These are phyloP conservation scores for Darevskia mixta DNA, from an alignment of 2,797 vertebrate species.

Conservation along the genomic window DNA sequence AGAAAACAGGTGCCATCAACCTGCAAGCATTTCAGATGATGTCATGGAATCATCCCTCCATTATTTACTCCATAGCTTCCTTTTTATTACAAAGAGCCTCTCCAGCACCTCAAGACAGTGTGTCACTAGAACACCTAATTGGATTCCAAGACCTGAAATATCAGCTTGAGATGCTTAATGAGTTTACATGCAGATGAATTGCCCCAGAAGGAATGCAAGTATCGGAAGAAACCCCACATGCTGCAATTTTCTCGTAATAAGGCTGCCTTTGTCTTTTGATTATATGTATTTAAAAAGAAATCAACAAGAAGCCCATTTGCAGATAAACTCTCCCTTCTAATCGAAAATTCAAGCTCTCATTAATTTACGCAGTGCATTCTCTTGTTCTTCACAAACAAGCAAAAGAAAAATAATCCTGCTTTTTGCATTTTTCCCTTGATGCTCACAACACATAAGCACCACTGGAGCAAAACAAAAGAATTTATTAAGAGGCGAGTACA, in stretches of 20 bases:
- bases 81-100: conserved; percentile 53
- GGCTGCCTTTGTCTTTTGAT: conserved; percentile 50
- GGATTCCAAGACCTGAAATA: conserved; percentile 63
- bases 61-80: conserved; percentile 39
- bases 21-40: conserved; percentile 16
- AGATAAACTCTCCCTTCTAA: conserved; percentile 52
- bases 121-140: conserved; percentile 64
- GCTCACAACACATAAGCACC: conserved; percentile 10
- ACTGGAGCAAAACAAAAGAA: conserved; percentile 15
- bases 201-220: conserved; percentile 54
- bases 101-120: conserved; percentile 42
- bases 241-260: conserved; percentile 45
- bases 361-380: conserved; percentile 39
- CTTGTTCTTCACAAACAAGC: conserved; percentile 10
- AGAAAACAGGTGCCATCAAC: neutral
- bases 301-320: conserved; percentile 43
- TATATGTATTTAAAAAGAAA: conserved; percentile 30
- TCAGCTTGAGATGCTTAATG: conserved; percentile 61
- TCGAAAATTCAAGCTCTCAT: conserved; percentile 39
- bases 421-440: neutral
- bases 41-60: neutral
- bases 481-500: neutral
- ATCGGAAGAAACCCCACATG: conserved; percentile 48
- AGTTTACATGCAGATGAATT: conserved; percentile 65
- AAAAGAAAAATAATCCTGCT: conserved; percentile 10